Evolutionary conservation across 2,888 invertebrate species (phyloP).

Genomic region (Callimorpha dominula): DNA sequence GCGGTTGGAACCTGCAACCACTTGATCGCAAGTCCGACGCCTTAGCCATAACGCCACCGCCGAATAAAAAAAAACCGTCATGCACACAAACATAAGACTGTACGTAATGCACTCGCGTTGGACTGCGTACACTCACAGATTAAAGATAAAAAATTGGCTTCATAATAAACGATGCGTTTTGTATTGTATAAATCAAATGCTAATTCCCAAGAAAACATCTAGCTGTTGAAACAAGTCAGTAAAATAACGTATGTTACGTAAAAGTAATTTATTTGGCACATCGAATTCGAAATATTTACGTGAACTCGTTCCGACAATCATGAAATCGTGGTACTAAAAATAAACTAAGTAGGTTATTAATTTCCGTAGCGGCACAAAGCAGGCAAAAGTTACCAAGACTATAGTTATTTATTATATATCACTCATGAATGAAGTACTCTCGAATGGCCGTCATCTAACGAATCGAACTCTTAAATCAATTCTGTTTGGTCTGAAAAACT

Average conservation of each 20-base stretch:
- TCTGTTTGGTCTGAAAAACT: background rate
- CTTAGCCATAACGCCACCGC: too few relatives aligned
- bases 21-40: too few relatives aligned
- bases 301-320: slow-evolving; percentile 17
- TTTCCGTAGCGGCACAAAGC: slow-evolving; percentile 4
- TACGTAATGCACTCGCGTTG: too few relatives aligned
- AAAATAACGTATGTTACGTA: background rate
- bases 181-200: background rate
- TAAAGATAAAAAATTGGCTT: too few relatives aligned
- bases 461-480: background rate
- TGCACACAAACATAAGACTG: too few relatives aligned
- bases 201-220: background rate
- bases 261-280: slow-evolving; percentile 20
- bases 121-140: too few relatives aligned
- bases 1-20: too few relatives aligned
- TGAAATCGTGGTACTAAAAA: background rate
- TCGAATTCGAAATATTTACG: slow-evolving; percentile 31
- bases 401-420: background rate
- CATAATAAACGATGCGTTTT: too few relatives aligned
- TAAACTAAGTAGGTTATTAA: slow-evolving; percentile 4
- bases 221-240: background rate
- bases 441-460: background rate
- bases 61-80: too few relatives aligned
- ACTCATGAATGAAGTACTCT: background rate
- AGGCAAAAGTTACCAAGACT: slow-evolving; percentile 20